Base-by-base conservation (phyloP, 2,797 vertebrate genomes). In the Pseudotriccus pelzelni region DNA sequence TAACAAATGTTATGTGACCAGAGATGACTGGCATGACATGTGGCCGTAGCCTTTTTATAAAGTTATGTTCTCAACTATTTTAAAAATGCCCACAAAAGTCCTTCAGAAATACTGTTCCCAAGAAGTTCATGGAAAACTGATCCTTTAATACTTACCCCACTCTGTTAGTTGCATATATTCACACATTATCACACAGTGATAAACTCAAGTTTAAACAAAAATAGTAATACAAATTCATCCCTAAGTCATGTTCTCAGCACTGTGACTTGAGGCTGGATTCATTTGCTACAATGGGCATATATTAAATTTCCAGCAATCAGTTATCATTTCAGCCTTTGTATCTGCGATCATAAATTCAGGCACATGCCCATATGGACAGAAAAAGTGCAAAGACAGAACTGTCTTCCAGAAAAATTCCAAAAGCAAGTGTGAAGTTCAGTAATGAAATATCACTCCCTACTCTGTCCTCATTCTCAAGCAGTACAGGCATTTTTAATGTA, bases 1-100 rank as follows among this genome's bases (percentile, higher is more conserved):
- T 97, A 97, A 97, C 97, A 98, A 97, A 97, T 97, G 97, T 96
- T 97, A 93, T 96, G 96, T 96, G 97, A 97, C 96, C 97, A 95
- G 91, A 96, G 96, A 97, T 97, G 97, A 98, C 96, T 98, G 96
- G 96, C 97, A 82, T 52, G 97, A 97, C 97, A 97, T 96, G 97
- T 98, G 97, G 96, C 94, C 3, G 0, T 47, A 93, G 96, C 70
- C 83, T 93, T 96, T 96, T 96, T 85, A 94, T 89, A 93, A 87
- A 97, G 96, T 97, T 96, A 86, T 95, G 96, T 87, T 95, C 96
- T 86, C 67, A 96, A 94, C 92, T 95, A 97, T 97, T 95, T 94
- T 44, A 97, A 97, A 97, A 97, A 97, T 96, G 96, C 84, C 82
- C 93, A 94, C 90, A 91, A 97, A 96, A 94, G 93, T 82, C 90